Evolutionary conservation across 2,113 vertebrate species (phyloP).

Genomic region (Lipophrys pholis): DNA sequence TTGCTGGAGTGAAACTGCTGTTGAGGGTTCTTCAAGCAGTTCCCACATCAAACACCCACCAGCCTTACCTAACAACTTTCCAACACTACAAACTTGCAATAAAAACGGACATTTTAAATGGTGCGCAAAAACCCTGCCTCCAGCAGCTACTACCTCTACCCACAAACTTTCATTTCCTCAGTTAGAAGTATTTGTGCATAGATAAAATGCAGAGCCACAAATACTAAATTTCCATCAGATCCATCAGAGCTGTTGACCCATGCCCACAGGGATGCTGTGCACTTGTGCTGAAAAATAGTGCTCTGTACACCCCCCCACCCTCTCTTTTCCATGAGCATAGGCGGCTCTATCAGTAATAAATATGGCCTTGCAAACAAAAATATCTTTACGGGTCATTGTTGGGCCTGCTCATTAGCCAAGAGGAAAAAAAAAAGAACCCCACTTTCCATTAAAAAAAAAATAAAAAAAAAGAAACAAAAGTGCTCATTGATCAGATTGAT

Average conservation of each 20-base stretch:
- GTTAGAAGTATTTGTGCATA: slow-evolving; percentile 10
- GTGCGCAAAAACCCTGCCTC: slow-evolving; percentile 7
- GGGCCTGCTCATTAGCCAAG: slow-evolving; percentile 73
- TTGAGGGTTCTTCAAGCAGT: slow-evolving; percentile 72
- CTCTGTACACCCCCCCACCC: slow-evolving; percentile 40
- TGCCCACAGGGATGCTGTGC: slow-evolving; percentile 58
- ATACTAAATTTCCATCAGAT: slow-evolving; percentile 50
- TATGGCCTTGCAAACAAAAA: slow-evolving; percentile 42
- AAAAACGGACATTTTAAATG: slow-evolving; percentile 31
- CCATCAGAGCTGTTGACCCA: slow-evolving; percentile 54
- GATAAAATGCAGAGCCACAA: slow-evolving; percentile 40
- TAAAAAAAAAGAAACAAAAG: slow-evolving; percentile 83
- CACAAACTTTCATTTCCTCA: no score
- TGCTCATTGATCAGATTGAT: slow-evolving; percentile 84
- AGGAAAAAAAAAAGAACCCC: slow-evolving; percentile 67
- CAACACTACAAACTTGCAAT: slow-evolving; percentile 17
- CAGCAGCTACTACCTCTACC: neutral
- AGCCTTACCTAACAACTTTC: slow-evolving; percentile 54
- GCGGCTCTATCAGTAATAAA: slow-evolving; percentile 51
- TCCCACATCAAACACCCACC: slow-evolving; percentile 74
- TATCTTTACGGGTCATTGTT: slow-evolving; percentile 60
- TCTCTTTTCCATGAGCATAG: slow-evolving; percentile 46
- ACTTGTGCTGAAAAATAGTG: slow-evolving; percentile 67
- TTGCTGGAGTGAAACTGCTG: slow-evolving; percentile 62
- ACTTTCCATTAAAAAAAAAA: slow-evolving; percentile 78